Conservation (phyloP, 2,113 vertebrate genomes). For the Camelus bactrianus region DNA sequence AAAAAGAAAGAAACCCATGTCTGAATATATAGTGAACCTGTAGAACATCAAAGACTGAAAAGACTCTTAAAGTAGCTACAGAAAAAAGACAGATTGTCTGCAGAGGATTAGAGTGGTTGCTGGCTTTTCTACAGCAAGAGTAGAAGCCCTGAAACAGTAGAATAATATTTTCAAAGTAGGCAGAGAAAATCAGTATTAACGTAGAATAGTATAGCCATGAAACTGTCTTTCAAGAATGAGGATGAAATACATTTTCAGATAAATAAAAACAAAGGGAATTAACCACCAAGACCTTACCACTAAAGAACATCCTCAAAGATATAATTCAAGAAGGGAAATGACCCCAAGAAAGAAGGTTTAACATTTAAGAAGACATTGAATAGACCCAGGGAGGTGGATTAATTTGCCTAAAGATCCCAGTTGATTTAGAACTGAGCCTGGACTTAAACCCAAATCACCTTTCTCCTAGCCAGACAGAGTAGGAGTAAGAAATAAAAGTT, state of each 20-base stretch:
- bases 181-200: neutral
- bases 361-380: neutral
- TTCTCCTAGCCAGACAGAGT: neutral
- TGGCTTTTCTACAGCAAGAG: neutral
- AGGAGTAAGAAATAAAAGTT: neutral
- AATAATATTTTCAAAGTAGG: neutral
- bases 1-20: neutral
- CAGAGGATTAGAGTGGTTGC: neutral
- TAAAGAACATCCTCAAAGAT: neutral
- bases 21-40: neutral
- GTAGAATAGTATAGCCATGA: neutral
- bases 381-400: neutral
- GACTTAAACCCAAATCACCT: neutral
- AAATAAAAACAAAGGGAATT: neutral
- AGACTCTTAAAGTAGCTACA: neutral
- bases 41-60: neutral
- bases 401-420: neutral
- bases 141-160: neutral
- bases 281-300: neutral
- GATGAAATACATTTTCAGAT: neutral
- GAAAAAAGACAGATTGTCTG: neutral
- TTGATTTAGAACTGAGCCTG: neutral
- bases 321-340: neutral
- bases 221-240: constrained; percentile 3
- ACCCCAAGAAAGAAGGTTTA: neutral